Evolutionary conservation across 2,888 invertebrate species (phyloP).

Genomic region (Drosophila anomalata): DNA sequence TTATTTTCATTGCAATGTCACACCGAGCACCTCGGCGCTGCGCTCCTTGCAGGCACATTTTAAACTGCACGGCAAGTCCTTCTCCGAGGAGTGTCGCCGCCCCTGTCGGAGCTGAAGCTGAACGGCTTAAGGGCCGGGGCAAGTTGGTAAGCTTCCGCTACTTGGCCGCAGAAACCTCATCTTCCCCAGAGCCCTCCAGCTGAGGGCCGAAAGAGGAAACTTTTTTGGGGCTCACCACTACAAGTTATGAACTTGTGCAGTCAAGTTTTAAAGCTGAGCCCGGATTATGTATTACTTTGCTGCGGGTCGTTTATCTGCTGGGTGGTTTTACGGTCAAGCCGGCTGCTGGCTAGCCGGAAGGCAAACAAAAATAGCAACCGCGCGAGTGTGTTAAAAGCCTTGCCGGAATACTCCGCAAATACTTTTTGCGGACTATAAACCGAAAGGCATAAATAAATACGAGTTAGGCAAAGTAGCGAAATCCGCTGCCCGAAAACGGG

Average conservation of each 20-base stretch:
- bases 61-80: conserved; percentile 39
- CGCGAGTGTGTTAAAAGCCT: conserved; percentile 70
- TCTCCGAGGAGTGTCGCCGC: conserved; percentile 37
- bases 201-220: conserved; percentile 12
- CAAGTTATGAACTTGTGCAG: conserved; percentile 77
- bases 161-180: conserved; percentile 20
- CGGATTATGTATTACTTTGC: conserved; percentile 77
- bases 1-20: conserved; percentile 62
- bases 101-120: conserved; percentile 38
- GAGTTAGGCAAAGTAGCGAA: conserved; percentile 40
- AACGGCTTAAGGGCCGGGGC: conserved; percentile 59
- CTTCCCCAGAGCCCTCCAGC: conserved; percentile 1
- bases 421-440: conserved; percentile 1
- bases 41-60: conserved; percentile 22
- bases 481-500: conserved; percentile 49
- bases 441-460: conserved; percentile 41
- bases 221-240: conserved; percentile 41
- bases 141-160: conserved; percentile 47
- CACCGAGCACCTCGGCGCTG: conserved; percentile 32
- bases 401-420: conserved; percentile 32
- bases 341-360: background rate
- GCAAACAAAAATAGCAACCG: conserved; percentile 25
- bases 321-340: conserved; percentile 48
- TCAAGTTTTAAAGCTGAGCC: conserved; percentile 78
- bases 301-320: conserved; percentile 51